Evolutionary conservation across 2,888 invertebrate species (phyloP).

Genomic region (Lacanobia oleracea): DNA sequence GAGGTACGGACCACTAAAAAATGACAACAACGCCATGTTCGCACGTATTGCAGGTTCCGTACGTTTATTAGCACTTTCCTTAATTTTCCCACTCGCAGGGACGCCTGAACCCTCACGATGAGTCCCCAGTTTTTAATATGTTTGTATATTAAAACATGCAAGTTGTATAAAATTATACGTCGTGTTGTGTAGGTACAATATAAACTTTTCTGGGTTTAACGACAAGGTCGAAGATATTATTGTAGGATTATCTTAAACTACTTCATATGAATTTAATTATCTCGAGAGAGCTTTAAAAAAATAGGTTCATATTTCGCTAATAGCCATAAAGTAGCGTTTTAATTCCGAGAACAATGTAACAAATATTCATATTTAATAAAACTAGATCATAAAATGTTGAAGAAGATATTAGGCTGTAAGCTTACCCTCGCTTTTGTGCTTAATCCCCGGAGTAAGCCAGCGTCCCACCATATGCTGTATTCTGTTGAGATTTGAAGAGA

Average conservation of each 20-base stretch:
- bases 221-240: not conserved
- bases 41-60: constrained; percentile 48
- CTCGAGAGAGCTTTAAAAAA: not conserved
- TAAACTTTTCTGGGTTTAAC: not conserved
- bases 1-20: too few relatives aligned
- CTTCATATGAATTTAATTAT: constrained; percentile 3
- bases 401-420: constrained; percentile 61
- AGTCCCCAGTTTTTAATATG: constrained; percentile 39
- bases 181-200: not conserved
- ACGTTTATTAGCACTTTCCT: constrained; percentile 58
- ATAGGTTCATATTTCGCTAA: not conserved
- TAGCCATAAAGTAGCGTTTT: not conserved
- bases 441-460: constrained; percentile 63
- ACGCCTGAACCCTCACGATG: constrained; percentile 42
- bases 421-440: constrained; percentile 60
- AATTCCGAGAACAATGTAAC: constrained; percentile 18
- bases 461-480: constrained; percentile 57
- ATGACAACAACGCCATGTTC: constrained; percentile 58
- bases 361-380: constrained; percentile 44
- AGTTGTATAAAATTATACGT: constrained; percentile 47
- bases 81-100: constrained; percentile 57
- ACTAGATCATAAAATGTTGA: constrained; percentile 62
- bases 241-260: not conserved
- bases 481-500: constrained; percentile 61
- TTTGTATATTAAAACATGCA: constrained; percentile 44